These are phyloP conservation scores for Caenorhabditis tropicalis DNA, from an alignment of 1,140 invertebrate species.

Conservation along the genomic window DNA sequence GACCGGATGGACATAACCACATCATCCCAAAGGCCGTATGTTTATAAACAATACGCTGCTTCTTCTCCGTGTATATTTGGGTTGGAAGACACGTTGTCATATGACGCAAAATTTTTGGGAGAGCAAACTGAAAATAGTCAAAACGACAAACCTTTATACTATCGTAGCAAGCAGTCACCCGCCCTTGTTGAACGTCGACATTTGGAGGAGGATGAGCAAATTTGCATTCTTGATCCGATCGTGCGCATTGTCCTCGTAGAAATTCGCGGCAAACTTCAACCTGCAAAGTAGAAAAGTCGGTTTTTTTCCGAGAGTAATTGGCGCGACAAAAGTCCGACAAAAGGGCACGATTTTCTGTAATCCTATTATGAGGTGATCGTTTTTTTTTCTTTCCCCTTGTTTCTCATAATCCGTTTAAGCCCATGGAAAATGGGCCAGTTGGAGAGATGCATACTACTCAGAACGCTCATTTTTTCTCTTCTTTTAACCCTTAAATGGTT, in stretches of 20 bases:
- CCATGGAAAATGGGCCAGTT: neutral
- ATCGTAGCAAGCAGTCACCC: conserved; percentile 99
- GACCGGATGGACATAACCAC: conserved; percentile 11
- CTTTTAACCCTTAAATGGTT: conserved; percentile 4
- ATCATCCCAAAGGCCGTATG: neutral
- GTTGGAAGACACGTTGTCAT: neutral
- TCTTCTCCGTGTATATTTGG: neutral
- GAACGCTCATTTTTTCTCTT: neutral
- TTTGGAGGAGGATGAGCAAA: conserved; percentile 98
- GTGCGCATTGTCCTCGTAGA: conserved; percentile 97
- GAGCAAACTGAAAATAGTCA: neutral
- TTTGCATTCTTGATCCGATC: conserved; percentile 98
- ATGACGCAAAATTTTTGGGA: neutral
- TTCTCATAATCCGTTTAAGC: neutral
- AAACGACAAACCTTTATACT: conserved; percentile 92
- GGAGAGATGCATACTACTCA: neutral
- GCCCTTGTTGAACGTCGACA: conserved; percentile 98
- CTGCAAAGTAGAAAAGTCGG: conserved; percentile 52
- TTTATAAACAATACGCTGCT: conserved; percentile 29
- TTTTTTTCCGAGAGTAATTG: conserved; percentile 12
- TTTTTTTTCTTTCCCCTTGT: neutral
- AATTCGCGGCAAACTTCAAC: conserved; percentile 99
- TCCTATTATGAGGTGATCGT: conserved; percentile 1
- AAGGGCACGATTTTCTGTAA: conserved; percentile 5
- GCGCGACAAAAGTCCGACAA: neutral